A percentile compares a stretch with the other conserved stretches of the same genome.
Evolutionary conservation across 2,113 vertebrate genomes (phyloP).

Genomic region (Hyperoodon ampullatus): DNA sequence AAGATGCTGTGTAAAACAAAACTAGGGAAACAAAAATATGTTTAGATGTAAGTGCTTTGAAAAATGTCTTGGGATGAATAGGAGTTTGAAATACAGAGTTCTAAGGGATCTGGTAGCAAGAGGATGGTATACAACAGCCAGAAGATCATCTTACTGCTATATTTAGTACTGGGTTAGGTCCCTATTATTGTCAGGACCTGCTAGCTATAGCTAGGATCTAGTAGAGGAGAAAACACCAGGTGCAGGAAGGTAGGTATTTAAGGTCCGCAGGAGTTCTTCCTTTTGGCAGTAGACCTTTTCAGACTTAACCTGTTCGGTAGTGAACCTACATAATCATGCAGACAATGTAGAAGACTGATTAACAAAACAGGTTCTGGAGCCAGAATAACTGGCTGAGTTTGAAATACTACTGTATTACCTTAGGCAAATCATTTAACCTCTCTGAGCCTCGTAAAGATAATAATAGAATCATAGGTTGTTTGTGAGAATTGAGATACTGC

Average conservation of each 20-base stretch:
- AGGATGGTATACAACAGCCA: slow-evolving; percentile 12
- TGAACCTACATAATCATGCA: slow-evolving; percentile 3
- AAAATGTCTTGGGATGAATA: slow-evolving; percentile 26
- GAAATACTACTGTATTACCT: slow-evolving; percentile 28
- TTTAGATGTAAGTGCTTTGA: slow-evolving; percentile 10
- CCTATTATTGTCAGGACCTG: slow-evolving; percentile 39
- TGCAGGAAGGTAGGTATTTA: slow-evolving; percentile 2
- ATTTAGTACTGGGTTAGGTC: slow-evolving; percentile 39
- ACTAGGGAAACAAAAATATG: background rate
- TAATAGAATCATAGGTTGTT: slow-evolving; percentile 22
- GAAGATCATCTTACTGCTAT: slow-evolving; percentile 43
- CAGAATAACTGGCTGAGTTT: slow-evolving; percentile 34
- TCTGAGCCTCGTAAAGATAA: slow-evolving; percentile 12
- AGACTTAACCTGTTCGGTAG: slow-evolving; percentile 21
- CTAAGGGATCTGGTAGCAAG: slow-evolving; percentile 30
- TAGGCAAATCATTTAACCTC: slow-evolving; percentile 34
- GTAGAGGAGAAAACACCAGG: slow-evolving; percentile 16
- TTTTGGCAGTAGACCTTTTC: slow-evolving; percentile 12
- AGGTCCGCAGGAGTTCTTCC: slow-evolving; percentile 14
- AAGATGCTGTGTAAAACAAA: background rate
- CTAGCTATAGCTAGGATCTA: slow-evolving; percentile 19
- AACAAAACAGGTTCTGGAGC: slow-evolving; percentile 28
- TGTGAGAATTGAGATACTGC: slow-evolving; percentile 35
- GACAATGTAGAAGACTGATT: slow-evolving; percentile 14
- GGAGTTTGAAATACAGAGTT: slow-evolving; percentile 52